Percentiles rank a stretch among this genome's conserved stretches.
Evolutionary conservation across 2,113 vertebrate species (phyloP).

Genomic region (Cebidichthys violaceus): DNA sequence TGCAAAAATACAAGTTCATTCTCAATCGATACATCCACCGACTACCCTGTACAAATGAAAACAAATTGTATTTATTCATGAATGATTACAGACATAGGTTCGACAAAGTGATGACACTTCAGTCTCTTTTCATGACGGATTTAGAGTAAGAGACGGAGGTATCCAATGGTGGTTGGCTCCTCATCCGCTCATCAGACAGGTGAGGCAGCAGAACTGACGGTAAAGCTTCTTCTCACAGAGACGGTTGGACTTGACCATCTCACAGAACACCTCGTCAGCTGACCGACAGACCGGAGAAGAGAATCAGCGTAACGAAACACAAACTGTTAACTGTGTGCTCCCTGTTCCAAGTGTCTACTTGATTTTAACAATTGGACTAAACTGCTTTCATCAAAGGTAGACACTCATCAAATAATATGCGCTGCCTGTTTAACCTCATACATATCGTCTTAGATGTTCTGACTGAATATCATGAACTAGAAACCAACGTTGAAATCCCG

Average conservation of each 20-base stretch:
- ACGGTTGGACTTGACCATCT: constrained; percentile 94
- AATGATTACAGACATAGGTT: neutral
- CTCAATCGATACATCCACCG: too few relatives aligned
- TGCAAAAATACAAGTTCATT: too few relatives aligned
- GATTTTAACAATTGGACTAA: too few relatives aligned
- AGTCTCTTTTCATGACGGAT: neutral
- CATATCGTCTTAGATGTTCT: too few relatives aligned
- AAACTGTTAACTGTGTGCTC: neutral
- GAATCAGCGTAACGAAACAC: neutral
- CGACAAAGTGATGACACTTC: neutral
- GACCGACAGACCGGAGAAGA: constrained; percentile 38
- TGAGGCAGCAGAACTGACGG: constrained; percentile 93
- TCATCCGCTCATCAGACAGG: constrained; percentile 91
- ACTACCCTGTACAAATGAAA: neutral
- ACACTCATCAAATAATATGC: too few relatives aligned
- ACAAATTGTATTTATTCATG: too few relatives aligned
- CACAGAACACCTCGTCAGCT: constrained; percentile 93
- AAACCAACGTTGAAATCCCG: too few relatives aligned
- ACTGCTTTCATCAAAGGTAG: too few relatives aligned
- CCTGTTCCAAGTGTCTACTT: neutral
- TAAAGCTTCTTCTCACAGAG: constrained; percentile 94
- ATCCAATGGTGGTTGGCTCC: neutral
- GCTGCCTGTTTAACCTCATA: too few relatives aligned
- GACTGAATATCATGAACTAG: too few relatives aligned
- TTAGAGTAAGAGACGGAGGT: neutral